Conservation (phyloP, 2,113 vertebrate species). For the Tragelaphus strepsiceros region DNA sequence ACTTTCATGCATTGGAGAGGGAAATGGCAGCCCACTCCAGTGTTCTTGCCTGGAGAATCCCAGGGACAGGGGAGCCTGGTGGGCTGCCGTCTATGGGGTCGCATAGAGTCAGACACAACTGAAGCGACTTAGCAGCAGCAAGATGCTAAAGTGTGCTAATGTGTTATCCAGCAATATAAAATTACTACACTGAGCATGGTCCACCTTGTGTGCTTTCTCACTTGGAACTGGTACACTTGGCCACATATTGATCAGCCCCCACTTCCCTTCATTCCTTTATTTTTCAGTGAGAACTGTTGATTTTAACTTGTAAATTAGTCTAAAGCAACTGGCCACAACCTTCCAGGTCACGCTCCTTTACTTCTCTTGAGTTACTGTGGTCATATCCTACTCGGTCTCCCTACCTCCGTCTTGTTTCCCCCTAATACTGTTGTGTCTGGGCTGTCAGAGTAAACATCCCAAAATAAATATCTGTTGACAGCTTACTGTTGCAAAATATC, state of each 20-base stretch:
- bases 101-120: fast-evolving
- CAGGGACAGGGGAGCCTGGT: too few relatives aligned
- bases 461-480: background rate
- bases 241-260: background rate
- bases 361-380: background rate
- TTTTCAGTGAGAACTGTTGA: background rate
- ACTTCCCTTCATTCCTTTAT: background rate
- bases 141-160: background rate
- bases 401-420: background rate
- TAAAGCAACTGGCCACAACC: background rate
- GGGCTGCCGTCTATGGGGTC: fast-evolving
- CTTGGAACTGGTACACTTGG: background rate
- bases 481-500: background rate
- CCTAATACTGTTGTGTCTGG: background rate
- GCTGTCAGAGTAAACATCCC: background rate
- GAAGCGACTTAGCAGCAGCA: background rate
- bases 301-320: background rate
- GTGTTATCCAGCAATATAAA: background rate
- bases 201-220: background rate
- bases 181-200: background rate
- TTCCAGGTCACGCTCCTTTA: background rate
- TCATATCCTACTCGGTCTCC: background rate
- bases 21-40: too few relatives aligned
- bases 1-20: too few relatives aligned
- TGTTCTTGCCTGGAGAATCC: too few relatives aligned